These are phyloP conservation scores for Casuarius casuarius DNA, from an alignment of 2,113 vertebrate species.

Conservation along the genomic window DNA sequence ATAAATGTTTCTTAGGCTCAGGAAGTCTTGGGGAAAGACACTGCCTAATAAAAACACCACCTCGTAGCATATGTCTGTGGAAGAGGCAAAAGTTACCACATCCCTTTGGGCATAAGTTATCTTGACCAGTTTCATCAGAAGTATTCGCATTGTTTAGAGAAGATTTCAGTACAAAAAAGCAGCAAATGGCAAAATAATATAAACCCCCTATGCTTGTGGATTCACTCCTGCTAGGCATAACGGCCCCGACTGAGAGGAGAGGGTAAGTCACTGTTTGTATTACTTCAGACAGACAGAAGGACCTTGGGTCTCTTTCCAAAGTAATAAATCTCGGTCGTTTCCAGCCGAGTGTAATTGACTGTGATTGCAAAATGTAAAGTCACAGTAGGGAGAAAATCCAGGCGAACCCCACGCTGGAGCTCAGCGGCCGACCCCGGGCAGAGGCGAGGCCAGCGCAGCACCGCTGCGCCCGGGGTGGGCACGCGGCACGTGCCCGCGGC, in stretches of 20 bases:
- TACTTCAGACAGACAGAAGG: not conserved
- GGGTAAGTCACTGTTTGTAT: not conserved
- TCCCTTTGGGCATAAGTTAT: not conserved
- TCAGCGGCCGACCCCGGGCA: not conserved
- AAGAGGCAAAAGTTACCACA: not conserved
- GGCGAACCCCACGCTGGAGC: not conserved
- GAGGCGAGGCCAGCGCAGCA: not conserved
- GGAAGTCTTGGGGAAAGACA: not conserved
- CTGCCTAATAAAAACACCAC: not conserved
- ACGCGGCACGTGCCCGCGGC: too few relatives aligned
- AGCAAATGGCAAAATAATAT: not conserved
- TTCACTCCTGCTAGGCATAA: not conserved
- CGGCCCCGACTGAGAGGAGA: not conserved
- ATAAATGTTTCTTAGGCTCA: not conserved
- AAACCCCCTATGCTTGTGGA: not conserved
- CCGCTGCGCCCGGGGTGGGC: not conserved
- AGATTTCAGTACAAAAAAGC: not conserved
- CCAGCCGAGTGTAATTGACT: not conserved
- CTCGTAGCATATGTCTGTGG: fast-evolving
- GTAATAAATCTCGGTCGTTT: not conserved
- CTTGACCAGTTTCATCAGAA: not conserved
- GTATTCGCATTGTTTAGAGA: not conserved
- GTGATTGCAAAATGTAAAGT: not conserved
- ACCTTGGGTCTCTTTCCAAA: not conserved
- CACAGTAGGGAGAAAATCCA: not conserved